phyloP scores from a whole-genome alignment of 2,888 invertebrate species.

The Hyposoter dolosus region DNA sequence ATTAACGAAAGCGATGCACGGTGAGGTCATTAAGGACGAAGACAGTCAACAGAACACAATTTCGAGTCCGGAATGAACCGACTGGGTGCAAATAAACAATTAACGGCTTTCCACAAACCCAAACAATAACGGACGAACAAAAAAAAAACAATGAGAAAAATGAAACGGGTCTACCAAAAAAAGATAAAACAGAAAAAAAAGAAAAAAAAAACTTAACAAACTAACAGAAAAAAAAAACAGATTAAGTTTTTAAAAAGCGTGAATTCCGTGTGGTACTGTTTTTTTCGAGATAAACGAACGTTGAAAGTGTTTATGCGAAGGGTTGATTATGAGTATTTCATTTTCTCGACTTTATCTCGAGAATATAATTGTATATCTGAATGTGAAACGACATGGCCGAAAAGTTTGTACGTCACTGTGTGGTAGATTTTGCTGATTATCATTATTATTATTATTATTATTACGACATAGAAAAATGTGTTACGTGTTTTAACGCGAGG shows the following conservation, averaged over 20 bases:
- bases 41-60: constrained; percentile 85
- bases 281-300: constrained; percentile 28
- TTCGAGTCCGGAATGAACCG: constrained; percentile 82
- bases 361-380: constrained; percentile 51
- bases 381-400: constrained; percentile 55
- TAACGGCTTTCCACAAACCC: constrained; percentile 29
- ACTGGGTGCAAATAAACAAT: constrained; percentile 58
- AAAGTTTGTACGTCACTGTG: constrained; percentile 68
- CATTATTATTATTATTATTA: constrained; percentile 59
- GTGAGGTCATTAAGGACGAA: constrained; percentile 83
- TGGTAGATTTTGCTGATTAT: constrained; percentile 65
- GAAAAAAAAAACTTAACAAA: constrained; percentile 8
- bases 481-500: constrained; percentile 62
- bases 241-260: constrained; percentile 23
- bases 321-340: constrained; percentile 7
- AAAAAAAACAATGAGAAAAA: constrained; percentile 46
- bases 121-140: neutral
- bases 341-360: constrained; percentile 29
- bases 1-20: constrained; percentile 92
- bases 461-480: constrained; percentile 68
- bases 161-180: constrained; percentile 63
- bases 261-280: constrained; percentile 46
- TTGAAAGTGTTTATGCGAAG: constrained; percentile 17
- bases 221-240: neutral
- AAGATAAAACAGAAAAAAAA: constrained; percentile 15